Percentiles rank a stretch among this genome's conserved stretches.
Conservation (phyloP, 2,797 vertebrate genomes). For the Pristis pectinata region DNA sequence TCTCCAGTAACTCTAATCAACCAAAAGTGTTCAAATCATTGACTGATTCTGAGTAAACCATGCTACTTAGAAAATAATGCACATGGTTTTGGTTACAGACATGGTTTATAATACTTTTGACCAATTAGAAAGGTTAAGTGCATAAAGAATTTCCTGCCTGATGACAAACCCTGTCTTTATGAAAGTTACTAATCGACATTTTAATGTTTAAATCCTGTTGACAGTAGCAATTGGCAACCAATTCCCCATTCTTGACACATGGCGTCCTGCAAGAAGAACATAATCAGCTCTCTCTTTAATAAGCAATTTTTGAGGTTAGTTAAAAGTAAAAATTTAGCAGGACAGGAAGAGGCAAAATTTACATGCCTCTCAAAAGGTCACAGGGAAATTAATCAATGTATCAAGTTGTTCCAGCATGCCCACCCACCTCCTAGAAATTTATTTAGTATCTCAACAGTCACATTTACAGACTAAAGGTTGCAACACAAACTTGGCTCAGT, state of each 20-base stretch:
- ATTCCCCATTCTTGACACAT: conserved; percentile 21
- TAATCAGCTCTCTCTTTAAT: conserved; percentile 43
- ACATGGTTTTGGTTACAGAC: neutral
- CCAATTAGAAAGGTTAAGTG: neutral
- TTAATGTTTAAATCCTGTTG: conserved; percentile 34
- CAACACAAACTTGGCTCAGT: conserved; percentile 9
- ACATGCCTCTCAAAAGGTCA: neutral
- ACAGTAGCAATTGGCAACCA: conserved; percentile 38
- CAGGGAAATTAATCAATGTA: neutral
- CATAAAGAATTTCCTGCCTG: neutral
- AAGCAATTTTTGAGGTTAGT: neutral
- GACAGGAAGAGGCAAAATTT: neutral
- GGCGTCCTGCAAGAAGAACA: conserved; percentile 38
- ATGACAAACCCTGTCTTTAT: neutral
- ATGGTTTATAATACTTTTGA: conserved; percentile 4
- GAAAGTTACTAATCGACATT: conserved; percentile 43
- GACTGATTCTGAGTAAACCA: neutral
- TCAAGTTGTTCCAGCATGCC: conserved; percentile 13
- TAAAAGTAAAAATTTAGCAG: neutral
- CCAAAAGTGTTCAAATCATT: neutral
- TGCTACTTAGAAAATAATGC: neutral
- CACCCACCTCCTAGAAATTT: neutral
- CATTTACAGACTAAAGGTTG: neutral
- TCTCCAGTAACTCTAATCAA: neutral
- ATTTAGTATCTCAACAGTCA: neutral